Conservation (phyloP, 2,797 vertebrate species). For the Sebastolobus alascanus region DNA sequence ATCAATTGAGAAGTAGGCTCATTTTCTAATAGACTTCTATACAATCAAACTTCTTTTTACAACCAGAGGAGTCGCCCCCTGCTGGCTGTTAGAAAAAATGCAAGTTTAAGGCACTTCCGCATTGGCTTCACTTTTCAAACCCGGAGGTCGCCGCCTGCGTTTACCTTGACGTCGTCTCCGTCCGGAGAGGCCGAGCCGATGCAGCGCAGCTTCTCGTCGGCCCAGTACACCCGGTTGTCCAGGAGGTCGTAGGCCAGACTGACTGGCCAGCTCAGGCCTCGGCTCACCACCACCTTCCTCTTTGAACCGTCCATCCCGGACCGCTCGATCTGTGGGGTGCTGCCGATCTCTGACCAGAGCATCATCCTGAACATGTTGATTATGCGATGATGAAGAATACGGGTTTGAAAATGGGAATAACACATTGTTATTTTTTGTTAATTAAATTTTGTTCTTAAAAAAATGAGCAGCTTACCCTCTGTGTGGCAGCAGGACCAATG, state of each 20-base stretch:
- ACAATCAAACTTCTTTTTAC: too few relatives aligned
- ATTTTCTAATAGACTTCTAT: too few relatives aligned
- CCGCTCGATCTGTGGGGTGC: constrained; percentile 85
- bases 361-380: constrained; percentile 84
- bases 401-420: too few relatives aligned
- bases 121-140: too few relatives aligned
- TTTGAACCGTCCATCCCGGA: constrained; percentile 92
- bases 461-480: constrained; percentile 83
- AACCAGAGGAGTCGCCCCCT: too few relatives aligned
- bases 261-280: constrained; percentile 89
- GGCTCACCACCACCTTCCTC: constrained; percentile 83
- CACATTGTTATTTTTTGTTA: too few relatives aligned
- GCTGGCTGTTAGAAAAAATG: too few relatives aligned
- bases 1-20: too few relatives aligned
- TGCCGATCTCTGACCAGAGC: constrained; percentile 94
- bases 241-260: constrained; percentile 89
- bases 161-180: constrained; percentile 87
- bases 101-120: background rate
- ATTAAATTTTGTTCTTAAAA: accelerated
- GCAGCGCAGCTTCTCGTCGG: constrained; percentile 90
- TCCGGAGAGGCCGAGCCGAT: constrained; percentile 89
- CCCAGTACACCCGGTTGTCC: constrained; percentile 91
- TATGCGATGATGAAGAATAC: background rate
- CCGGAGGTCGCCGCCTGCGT: too few relatives aligned
- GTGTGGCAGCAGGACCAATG: constrained; percentile 89